Evolutionary conservation across 2,888 invertebrate genomes (phyloP), one percentile per base, ranked within the genome.

Genomic region (Lithophane leautieri): DNA sequence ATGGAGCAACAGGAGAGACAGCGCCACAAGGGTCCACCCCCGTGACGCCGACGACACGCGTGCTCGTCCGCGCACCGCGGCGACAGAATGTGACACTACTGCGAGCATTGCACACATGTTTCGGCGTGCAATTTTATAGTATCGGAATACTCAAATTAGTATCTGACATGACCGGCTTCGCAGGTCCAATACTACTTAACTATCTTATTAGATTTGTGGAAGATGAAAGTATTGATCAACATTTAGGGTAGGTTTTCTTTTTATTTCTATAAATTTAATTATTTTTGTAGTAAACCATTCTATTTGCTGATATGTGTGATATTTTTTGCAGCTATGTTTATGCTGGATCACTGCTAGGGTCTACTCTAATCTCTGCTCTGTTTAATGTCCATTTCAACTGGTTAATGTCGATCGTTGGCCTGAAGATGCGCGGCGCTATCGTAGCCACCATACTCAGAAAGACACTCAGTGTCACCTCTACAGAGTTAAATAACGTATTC

Each of bases 341-440:
- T 89, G 95, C 96, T 16, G 94, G 91, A n/a, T 92, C 92, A 12
- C 91, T 97, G 22, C 89, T 95, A 65, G 83, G 95, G 90, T 90
- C 94, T 96, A 98, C 98, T 1, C 79, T 96, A 22, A 84, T 94
- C 66, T 91, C 94, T 70, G 97, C 99, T 0, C 94, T 99, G 72
- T 98, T 98, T 90, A 98, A 98, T 81, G 97, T 98, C 0, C 99
- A 99, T 92, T 99, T 99, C 94, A 98, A 98, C 91, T 99, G 99
- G 97, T 97, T 97, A 79, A 98, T 99, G 97, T 97, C 98, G 0
- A 95, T 98, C 87, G 97, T 99, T 34, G 98, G 98, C 6, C 97
- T 99, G 86, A 99, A 99, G 95, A 98, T 99, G 95, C 97, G 99
- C 62, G 98, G 98, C 11, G 98, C 99, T 0, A 96, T 99, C 56